These are phyloP conservation scores for Neostethus bicornis DNA, from an alignment of 2,797 vertebrate species.

Conservation along the genomic window DNA sequence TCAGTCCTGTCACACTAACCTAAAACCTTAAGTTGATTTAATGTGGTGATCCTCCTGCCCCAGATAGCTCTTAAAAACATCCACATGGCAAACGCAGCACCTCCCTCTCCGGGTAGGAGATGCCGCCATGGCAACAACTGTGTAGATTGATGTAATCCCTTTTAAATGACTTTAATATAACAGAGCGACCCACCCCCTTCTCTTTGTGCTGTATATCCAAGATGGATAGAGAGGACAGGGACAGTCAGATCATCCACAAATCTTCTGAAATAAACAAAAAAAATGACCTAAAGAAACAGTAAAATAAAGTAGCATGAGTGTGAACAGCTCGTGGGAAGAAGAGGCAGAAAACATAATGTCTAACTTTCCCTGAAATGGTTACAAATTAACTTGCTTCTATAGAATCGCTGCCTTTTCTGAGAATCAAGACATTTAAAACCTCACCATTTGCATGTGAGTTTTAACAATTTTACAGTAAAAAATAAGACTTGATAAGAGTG, in stretches of 20 bases:
- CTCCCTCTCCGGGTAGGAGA: constrained; percentile 9
- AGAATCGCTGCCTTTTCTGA: not conserved
- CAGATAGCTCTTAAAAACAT: constrained; percentile 32
- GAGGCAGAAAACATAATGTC: not conserved
- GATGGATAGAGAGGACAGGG: constrained; percentile 24
- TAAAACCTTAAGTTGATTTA: constrained; percentile 42
- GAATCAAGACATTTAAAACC: not conserved
- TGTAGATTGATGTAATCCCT: constrained; percentile 38
- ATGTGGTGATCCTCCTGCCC: constrained; percentile 37
- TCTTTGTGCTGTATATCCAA: not conserved
- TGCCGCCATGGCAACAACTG: constrained; percentile 17
- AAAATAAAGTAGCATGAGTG: not conserved
- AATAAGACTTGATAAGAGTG: not conserved
- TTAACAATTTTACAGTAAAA: not conserved
- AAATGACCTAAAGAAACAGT: not conserved
- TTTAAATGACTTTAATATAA: constrained; percentile 54
- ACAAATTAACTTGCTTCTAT: constrained; percentile 8
- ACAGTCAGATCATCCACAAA: constrained; percentile 25
- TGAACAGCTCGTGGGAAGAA: not conserved
- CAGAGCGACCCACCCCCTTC: not conserved
- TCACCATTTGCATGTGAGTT: too few species aligned
- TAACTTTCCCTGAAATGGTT: constrained; percentile 12
- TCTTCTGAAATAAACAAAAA: constrained; percentile 9
- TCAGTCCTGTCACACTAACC: constrained; percentile 25
- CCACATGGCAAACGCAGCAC: not conserved